Percentiles rank a stretch among this genome's conserved stretches.
Conservation (phyloP, 2,888 invertebrate species). For the Aphidius colemani region DNA sequence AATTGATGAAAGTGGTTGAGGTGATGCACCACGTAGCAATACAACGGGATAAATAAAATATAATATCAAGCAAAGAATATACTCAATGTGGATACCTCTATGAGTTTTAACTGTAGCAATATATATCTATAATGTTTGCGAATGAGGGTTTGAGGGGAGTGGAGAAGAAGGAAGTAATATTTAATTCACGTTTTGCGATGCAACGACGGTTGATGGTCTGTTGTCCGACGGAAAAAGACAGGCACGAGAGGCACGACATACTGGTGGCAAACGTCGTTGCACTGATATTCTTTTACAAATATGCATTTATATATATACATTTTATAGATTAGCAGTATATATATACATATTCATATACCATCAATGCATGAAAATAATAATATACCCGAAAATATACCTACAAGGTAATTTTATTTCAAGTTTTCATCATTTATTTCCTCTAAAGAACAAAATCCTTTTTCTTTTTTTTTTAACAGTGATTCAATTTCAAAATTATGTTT, state of each 20-base stretch:
- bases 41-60: too few species aligned
- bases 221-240: slow-evolving; percentile 21
- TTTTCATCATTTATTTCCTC: too few species aligned
- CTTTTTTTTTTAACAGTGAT: not conserved
- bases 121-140: not conserved
- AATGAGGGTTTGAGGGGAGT: slow-evolving; percentile 4
- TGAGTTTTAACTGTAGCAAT: not conserved
- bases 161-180: slow-evolving; percentile 10
- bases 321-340: not conserved
- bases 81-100: too few species aligned
- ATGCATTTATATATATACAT: not conserved
- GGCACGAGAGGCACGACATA: slow-evolving; percentile 21
- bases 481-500: not conserved
- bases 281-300: not conserved
- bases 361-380: too few species aligned
- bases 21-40: not conserved
- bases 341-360: too few species aligned
- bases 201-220: slow-evolving; percentile 28
- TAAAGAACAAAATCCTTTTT: not conserved
- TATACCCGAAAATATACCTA: too few species aligned
- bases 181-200: slow-evolving; percentile 17
- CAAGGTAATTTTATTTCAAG: too few species aligned
- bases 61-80: too few species aligned
- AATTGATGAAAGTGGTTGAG: not conserved
- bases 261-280: too few species aligned